Evolutionary conservation across 2,888 invertebrate species (phyloP), one percentile per base, ranked within the genome.

Genomic region (Cantharis rufa): DNA sequence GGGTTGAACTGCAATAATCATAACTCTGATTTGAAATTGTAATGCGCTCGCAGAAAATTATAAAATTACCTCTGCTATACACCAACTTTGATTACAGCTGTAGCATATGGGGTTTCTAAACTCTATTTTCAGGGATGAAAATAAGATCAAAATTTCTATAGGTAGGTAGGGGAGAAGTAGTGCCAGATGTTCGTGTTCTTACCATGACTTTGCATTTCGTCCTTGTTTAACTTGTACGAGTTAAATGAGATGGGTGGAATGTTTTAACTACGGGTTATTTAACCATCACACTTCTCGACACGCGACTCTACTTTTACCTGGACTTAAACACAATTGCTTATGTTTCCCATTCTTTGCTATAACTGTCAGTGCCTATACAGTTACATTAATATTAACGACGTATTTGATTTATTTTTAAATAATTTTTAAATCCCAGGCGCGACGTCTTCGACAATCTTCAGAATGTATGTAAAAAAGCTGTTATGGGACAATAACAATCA

Each of bases 261-360:
- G n/a, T 9, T n/a, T 18, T 21, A n/a, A 66, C 16, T 66, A 15
- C 21, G 64, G 64, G 64, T 66, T 66, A 66, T 21, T 21, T 66
- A 66, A 66, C 21, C 21, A 24, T 21, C 64, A 66, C 64, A 66
- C 64, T 66, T 66, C 64, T 66, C n/a, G 64, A 66, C 64, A 66
- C 64, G 64, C 64, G 64, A 66, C 64, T 18, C 5, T 21, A 66
- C 48, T 48, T 66, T 21, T 66, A 66, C 64, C 64, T 66, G 64
- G 64, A 21, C 48, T 66, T 66, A 66, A 66, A 21, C 24, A 66
- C 64, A 66, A 66, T 66, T 66, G 24, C 64, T 66, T 66, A 9
- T 21, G 24, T 66, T 66, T 48, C 48, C 64, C 24, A 21, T 66
- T 66, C 64, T 66, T 66, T 66, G 9, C 24, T 66, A 21, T 66